Evolutionary conservation across 2,888 invertebrate species (phyloP), one percentile per base, ranked within the genome.

Genomic region (Spisula subtruncata): DNA sequence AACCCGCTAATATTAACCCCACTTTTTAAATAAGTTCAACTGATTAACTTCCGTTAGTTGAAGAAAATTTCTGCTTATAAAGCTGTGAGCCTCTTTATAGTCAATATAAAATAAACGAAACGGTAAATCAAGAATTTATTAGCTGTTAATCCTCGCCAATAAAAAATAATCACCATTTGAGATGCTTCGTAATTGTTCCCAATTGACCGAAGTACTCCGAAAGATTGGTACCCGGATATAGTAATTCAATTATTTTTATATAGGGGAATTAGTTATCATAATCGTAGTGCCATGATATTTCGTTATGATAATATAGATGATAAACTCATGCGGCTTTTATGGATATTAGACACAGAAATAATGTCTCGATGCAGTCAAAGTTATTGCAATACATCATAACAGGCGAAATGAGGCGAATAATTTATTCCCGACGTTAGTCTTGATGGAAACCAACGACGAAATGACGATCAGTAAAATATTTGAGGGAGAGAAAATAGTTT

Each of bases 171-270:
- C 83, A 81, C 25, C 46, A 35, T 56, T 71, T 60, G 32, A 32
- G 51, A 56, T 81, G 25, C 80, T 48, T 56, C 29, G 60, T 84
- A 88, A 90, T 86, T 79, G 80, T 56, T 83, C 46, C 75, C 80
- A 91, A 90, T 90, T 83, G 88, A 89, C 88, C 90, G 66, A 89
- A 91, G 83, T 80, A 81, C 56, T 66, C 54, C 81, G 16, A 71
- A 81, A 83, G 81, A 88, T 80, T 80, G 60, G 54, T 81, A 75
- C 66, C 84, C 56, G 56, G 84, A 88, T 92, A 90, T 89, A 83
- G 81, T 93, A 93, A 93, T 93, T 93, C 80, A 93, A 92, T 93
- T 93, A 93, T 92, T 92, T 93, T 92, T 91, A 93, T 92, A 92
- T 85, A 32, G 88, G 71, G 82, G 84, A 82, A 86, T 89, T 87